These are phyloP conservation scores for Zaprionus davidi DNA, from an alignment of 1,140 invertebrate species.

Conservation along the genomic window DNA sequence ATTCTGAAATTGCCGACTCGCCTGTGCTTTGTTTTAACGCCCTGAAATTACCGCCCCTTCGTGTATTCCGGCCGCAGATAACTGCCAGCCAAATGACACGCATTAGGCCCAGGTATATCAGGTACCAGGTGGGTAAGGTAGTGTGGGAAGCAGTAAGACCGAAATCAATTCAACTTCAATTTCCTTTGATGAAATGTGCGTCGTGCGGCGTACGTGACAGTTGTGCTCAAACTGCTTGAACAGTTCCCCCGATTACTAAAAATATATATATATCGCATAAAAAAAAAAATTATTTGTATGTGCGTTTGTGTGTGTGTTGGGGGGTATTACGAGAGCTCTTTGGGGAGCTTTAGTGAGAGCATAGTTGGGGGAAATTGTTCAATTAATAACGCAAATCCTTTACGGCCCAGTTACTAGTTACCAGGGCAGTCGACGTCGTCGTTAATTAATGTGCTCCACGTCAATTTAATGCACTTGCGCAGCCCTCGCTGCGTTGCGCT, in stretches of 20 bases:
- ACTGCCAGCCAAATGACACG: constrained; percentile 71
- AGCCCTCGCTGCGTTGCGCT: background rate
- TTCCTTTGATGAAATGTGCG: constrained; percentile 69
- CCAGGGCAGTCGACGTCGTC: constrained; percentile 32
- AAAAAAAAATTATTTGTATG: background rate
- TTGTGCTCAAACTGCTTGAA: constrained; percentile 45
- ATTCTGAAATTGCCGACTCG: constrained; percentile 8
- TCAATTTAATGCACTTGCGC: constrained; percentile 51
- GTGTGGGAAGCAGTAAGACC: constrained; percentile 31
- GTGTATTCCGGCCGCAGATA: constrained; percentile 64
- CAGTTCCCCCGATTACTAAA: constrained; percentile 10
- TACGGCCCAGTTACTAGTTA: constrained; percentile 58
- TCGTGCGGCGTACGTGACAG: constrained; percentile 62
- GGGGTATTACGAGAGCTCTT: constrained; percentile 24
- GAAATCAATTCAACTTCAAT: constrained; percentile 77
- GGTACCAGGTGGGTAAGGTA: background rate
- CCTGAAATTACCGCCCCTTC: constrained; percentile 64
- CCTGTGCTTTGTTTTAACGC: constrained; percentile 40
- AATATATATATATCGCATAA: constrained; percentile 21
- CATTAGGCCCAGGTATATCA: constrained; percentile 62
- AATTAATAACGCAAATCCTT: constrained; percentile 77
- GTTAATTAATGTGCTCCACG: constrained; percentile 73
- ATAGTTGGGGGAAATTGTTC: constrained; percentile 50
- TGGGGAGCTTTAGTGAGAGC: constrained; percentile 7
- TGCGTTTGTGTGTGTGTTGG: constrained; percentile 8